Evolutionary conservation across 2,888 invertebrate genomes (phyloP).

Genomic region (Cephonodes hylas): DNA sequence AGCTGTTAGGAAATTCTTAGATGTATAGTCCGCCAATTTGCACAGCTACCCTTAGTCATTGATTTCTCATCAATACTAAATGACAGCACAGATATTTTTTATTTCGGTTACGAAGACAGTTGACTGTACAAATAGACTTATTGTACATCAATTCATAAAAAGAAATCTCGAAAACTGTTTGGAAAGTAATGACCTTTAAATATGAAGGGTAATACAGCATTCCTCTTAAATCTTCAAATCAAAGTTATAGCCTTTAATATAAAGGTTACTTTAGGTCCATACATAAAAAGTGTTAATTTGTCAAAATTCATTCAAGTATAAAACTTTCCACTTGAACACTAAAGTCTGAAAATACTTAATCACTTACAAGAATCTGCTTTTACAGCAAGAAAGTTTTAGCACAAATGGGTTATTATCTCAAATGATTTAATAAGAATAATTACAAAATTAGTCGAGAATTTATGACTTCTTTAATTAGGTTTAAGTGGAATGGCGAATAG

Average conservation of each 20-base stretch:
- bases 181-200: too few relatives aligned
- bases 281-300: background rate
- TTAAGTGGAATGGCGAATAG: background rate
- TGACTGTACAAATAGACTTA: too few relatives aligned
- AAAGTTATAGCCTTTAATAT: background rate
- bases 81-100: too few relatives aligned
- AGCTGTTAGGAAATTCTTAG: too few relatives aligned
- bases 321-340: background rate
- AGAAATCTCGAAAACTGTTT: too few relatives aligned
- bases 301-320: background rate
- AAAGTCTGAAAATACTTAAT: background rate
- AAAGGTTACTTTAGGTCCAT: background rate
- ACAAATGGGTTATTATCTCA: background rate
- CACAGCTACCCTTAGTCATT: too few relatives aligned
- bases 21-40: too few relatives aligned
- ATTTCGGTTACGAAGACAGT: too few relatives aligned
- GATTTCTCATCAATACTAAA: too few relatives aligned
- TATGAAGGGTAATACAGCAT: too few relatives aligned
- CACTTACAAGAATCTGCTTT: slow-evolving; percentile 4
- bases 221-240: too few relatives aligned
- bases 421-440: background rate
- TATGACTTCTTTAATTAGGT: background rate
- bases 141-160: too few relatives aligned
- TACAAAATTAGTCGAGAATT: background rate
- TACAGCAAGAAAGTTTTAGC: background rate